phyloP scores from a whole-genome alignment of 2,113 vertebrate genomes.

The Neodontobutis hainanensis region DNA sequence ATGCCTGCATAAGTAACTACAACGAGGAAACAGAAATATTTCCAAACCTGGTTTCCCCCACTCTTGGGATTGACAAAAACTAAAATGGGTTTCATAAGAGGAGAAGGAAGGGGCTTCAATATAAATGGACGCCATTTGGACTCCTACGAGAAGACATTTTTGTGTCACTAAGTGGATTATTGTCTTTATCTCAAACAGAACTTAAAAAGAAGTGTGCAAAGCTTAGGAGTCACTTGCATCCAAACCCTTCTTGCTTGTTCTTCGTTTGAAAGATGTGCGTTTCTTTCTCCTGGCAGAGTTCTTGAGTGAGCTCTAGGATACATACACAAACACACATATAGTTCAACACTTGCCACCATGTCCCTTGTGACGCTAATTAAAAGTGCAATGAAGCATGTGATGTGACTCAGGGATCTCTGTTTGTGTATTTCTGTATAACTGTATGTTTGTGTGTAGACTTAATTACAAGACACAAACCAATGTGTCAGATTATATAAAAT shows the following conservation, averaged over 20 bases:
- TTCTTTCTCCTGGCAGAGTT: conserved; percentile 95
- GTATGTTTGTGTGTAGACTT: not conserved
- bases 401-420: conserved; percentile 14
- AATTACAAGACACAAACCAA: conserved; percentile 26
- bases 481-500: conserved; percentile 54
- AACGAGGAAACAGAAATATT: not conserved
- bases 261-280: conserved; percentile 96
- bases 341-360: conserved; percentile 22
- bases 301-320: conserved; percentile 83
- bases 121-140: conserved; percentile 95
- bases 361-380: conserved; percentile 53
- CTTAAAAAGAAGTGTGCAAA: not conserved
- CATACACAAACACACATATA: conserved; percentile 28
- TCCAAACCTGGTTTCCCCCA: conserved; percentile 93
- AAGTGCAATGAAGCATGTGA: conserved; percentile 51
- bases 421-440: conserved; percentile 17
- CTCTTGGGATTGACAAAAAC: conserved; percentile 99
- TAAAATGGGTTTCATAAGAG: conserved; percentile 97
- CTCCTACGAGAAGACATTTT: conserved; percentile 77
- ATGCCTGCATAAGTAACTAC: too few relatives aligned
- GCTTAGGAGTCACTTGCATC: conserved; percentile 82
- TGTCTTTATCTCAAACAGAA: not conserved
- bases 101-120: conserved; percentile 92
- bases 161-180: too few relatives aligned
- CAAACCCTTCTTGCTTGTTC: conserved; percentile 93